These are phyloP conservation scores for Sweltsa coloradensis DNA, from an alignment of 1,140 invertebrate genomes.

Conservation along the genomic window DNA sequence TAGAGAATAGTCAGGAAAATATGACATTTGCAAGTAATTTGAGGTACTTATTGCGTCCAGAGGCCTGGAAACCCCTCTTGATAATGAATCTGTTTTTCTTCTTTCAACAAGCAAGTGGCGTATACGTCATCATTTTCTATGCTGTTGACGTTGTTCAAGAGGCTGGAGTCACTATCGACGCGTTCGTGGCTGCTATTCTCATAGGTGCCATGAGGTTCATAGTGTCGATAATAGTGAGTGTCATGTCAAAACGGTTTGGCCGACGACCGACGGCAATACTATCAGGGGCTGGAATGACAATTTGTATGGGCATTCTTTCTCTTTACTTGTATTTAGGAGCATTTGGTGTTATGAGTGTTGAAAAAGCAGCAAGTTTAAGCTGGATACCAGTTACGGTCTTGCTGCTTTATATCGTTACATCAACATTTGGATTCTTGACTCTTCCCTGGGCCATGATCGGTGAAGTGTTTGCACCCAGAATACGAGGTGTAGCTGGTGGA, in stretches of 20 bases:
- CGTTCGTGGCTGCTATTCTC: conserved; percentile 40
- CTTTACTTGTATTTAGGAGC: neutral
- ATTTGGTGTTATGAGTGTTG: neutral
- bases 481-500: conserved; percentile 52
- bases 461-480: conserved; percentile 54
- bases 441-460: conserved; percentile 64
- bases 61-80: conserved; percentile 13
- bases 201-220: conserved; percentile 37
- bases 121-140: conserved; percentile 65
- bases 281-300: neutral
- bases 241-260: neutral
- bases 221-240: neutral
- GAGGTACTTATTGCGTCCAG: neutral
- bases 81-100: conserved; percentile 57
- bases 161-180: conserved; percentile 40
- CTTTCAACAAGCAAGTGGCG: conserved; percentile 65
- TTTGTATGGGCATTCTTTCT: neutral
- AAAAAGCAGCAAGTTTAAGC: conserved; percentile 18
- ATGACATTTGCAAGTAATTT: neutral
- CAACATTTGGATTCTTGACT: conserved; percentile 46
- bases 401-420: conserved; percentile 44
- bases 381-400: conserved; percentile 37
- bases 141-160: conserved; percentile 47
- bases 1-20: neutral
- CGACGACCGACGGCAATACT: neutral